Evolutionary conservation across 2,888 invertebrate genomes (phyloP).

Genomic region (Chloroclysta siterata): DNA sequence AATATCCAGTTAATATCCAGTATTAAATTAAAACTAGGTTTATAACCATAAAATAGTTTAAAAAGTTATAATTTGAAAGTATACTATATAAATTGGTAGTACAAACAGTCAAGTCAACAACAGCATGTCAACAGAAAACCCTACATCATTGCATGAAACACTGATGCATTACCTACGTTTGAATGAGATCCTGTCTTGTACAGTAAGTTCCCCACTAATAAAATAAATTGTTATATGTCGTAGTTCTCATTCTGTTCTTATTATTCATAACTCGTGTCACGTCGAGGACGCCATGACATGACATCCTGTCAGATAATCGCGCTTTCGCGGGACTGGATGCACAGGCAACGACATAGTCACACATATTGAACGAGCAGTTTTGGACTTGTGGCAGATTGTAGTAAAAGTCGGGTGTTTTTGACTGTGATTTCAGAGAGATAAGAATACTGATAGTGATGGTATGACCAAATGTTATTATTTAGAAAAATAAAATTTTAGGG

Average conservation of each 20-base stretch:
- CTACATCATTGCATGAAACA: no score
- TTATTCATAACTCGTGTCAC: constrained; percentile 70
- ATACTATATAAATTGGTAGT: no score
- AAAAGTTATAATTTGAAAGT: no score
- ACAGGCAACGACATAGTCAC: neutral
- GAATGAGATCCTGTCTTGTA: neutral
- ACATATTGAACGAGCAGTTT: neutral
- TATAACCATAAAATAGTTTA: no score
- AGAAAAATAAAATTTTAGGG: no score
- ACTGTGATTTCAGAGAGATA: neutral
- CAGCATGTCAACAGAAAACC: no score
- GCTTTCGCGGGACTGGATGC: constrained; percentile 57
- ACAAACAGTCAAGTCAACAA: no score
- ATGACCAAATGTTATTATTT: no score
- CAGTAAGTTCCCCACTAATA: neutral
- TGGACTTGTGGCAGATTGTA: neutral
- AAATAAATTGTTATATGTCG: neutral
- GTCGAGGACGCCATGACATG: constrained; percentile 48
- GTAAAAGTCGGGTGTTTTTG: neutral
- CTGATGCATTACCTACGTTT: neutral
- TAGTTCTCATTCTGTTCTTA: constrained; percentile 34
- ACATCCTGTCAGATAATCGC: constrained; percentile 69
- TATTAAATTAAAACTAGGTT: no score
- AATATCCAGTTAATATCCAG: no score
- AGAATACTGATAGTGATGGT: neutral